Percentiles rank a stretch among this genome's conserved stretches.
phyloP scores from a whole-genome alignment of 2,888 invertebrate species.

The Drosophila cracens region DNA sequence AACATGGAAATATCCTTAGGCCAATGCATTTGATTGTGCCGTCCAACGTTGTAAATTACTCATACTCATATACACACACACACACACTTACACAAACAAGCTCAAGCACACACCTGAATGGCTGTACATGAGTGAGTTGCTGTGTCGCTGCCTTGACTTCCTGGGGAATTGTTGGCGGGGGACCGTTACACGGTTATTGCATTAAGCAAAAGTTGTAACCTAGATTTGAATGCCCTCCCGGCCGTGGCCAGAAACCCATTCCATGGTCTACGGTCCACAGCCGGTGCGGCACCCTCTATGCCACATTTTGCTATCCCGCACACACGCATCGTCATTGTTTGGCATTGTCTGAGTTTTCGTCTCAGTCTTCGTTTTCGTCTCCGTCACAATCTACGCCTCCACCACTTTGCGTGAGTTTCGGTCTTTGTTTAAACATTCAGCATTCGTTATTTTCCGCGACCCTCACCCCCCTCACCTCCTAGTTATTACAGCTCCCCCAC shows the following conservation, averaged over 20 bases:
- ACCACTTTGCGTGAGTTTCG: background rate
- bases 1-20: constrained; percentile 70
- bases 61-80: background rate
- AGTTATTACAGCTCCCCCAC: background rate
- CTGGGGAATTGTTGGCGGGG: constrained; percentile 66
- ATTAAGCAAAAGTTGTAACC: constrained; percentile 77
- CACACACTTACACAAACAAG: background rate
- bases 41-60: constrained; percentile 33
- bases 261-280: background rate
- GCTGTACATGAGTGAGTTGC: constrained; percentile 16
- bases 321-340: constrained; percentile 40
- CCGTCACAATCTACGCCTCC: background rate
- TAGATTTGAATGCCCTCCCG: constrained; percentile 63
- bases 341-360: constrained; percentile 42
- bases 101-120: constrained; percentile 9
- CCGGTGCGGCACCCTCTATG: background rate
- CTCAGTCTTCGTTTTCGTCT: constrained; percentile 8
- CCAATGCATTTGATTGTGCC: constrained; percentile 63
- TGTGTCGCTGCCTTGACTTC: constrained; percentile 63
- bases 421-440: constrained; percentile 67
- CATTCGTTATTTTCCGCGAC: constrained; percentile 58
- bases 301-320: background rate
- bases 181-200: constrained; percentile 75
- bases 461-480: background rate
- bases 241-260: constrained; percentile 17